Base-by-base conservation (phyloP, 2,888 invertebrate genomes). In the Pollenia angustigena region DNA sequence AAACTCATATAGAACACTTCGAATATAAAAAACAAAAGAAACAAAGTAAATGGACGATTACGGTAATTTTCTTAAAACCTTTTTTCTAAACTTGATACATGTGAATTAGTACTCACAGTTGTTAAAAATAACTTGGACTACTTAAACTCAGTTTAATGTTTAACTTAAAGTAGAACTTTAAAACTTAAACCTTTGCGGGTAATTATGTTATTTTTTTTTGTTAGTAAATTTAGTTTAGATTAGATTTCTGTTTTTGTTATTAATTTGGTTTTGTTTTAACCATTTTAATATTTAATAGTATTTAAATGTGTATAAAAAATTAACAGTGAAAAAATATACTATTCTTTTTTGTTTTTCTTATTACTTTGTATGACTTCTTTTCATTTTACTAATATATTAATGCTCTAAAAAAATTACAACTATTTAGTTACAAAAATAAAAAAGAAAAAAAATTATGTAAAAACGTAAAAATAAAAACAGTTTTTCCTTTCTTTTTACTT, bases 241-340 rank as follows among this genome's bases (percentile, higher is more conserved):
- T 64, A 75, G 46, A 64, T 78, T 83, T 76, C 42, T 46, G 18
- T 48, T 81, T 32, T 81, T 44, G 40, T 81, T 81, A 64, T 54
- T 14, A 7, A 9, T n/a, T 62, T 10, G 42, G 32, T 32, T 75
- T 66, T 40, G 42, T 72, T 80, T 79, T 64, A 32, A 75, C 18
- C 46, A 48, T 74, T 85, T 62, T 60, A 79, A 69, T 85, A 85
- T 85, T 81, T 74, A 88, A 82, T 85, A 76, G 82, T 88, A 80
- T 81, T 84, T 80, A 80, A 86, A 84, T 85, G 81, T 88, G 82
- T 88, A 88, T 88, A 88, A 88, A 88, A 88, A 88, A 87, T 87
- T 84, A 87, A 84, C 87, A 84, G 84, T 87, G 87, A 87, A 87
- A 87, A 87, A 87, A 87, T 87, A 87, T 81, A 76, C 52, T 64